Evolutionary conservation across 2,797 vertebrate genomes (phyloP), one percentile per base, ranked within the genome.

Genomic region (Schizopygopsis pylzovi): DNA sequence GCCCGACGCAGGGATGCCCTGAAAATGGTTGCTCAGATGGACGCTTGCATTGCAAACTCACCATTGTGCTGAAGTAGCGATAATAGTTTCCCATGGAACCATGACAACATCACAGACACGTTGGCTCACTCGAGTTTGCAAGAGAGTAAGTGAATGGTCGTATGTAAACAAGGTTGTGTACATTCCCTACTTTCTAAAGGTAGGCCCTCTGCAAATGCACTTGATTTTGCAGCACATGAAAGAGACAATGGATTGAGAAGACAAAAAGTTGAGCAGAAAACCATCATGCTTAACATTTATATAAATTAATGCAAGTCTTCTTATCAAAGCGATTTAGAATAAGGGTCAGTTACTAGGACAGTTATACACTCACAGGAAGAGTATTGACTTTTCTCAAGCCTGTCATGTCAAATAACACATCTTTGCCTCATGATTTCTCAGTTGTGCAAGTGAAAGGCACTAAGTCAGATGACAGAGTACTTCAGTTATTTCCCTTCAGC

Each of bases 31-130:
- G 52, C 63, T 68, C 49, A 4, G 76, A 41, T 59, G 28, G 54
- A 73, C 18, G 12, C 68, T 84, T 71, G 47, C 77, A 84, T 87
- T 71, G 77, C 82, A 87, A 67, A 84, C 49, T 47, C 45, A 33
- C 28, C 7, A 2, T 37, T 82, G 65, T 85, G 72, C 47, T 49
- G 15, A 16, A 11, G 33, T 43, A 61, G 20, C 2, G 10, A 25
- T 43, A 84, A 41, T 67, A 28, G 68, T 80, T 73, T 78, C 16
- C 15, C 67, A 72, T 72, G 33, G 67, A 79, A 72, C 92, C 91
- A 89, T 72, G 25, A 92, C 92, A 92, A 93, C 92, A 79, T 90
- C 89, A 72, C 90, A 84, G 76, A 92, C 92, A 93, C 93, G 91
- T 92, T 91, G 88, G 91, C 91, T 92, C 90, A 91, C 87, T 90